Percentiles rank a stretch among this genome's conserved stretches.
These are phyloP conservation scores for Actinostola sp. DNA, from an alignment of 92 coral and sea anemone species.

Conservation along the genomic window DNA sequence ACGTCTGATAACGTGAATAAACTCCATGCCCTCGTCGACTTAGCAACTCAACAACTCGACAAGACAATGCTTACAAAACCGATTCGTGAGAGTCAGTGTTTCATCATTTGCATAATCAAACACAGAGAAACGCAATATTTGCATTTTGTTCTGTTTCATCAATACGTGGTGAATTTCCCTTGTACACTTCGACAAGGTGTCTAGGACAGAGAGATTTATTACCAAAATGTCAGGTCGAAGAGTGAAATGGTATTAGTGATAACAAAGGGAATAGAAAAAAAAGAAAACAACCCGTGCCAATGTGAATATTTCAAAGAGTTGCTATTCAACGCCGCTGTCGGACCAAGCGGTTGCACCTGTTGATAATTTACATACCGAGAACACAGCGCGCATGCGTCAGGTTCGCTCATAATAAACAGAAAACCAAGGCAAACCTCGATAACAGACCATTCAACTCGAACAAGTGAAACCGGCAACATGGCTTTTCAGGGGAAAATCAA, in stretches of 20 bases:
- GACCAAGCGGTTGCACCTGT: constrained; percentile 25
- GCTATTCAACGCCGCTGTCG: neutral
- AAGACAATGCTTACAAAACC: no score
- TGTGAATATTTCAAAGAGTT: constrained; percentile 24
- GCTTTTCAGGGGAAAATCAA: constrained; percentile 41
- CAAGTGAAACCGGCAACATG: constrained; percentile 25
- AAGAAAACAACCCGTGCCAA: neutral
- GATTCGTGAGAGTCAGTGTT: no score
- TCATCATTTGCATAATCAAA: constrained; percentile 13
- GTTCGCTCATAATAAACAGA: constrained; percentile 12
- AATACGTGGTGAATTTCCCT: no score
- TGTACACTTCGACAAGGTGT: neutral
- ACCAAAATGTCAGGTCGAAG: no score
- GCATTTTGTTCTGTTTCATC: constrained; percentile 17
- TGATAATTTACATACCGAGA: constrained; percentile 16
- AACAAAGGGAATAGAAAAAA: neutral
- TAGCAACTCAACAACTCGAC: no score
- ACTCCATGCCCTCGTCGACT: no score
- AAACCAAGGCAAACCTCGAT: neutral
- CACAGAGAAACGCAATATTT: constrained; percentile 12
- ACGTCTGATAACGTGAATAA: no score
- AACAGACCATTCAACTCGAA: constrained; percentile 12
- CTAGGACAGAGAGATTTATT: neutral
- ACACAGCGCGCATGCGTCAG: constrained; percentile 19
- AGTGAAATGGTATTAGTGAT: neutral